These are phyloP conservation scores for Cnemophilus loriae DNA, from an alignment of 2,113 vertebrate species.

Conservation along the genomic window DNA sequence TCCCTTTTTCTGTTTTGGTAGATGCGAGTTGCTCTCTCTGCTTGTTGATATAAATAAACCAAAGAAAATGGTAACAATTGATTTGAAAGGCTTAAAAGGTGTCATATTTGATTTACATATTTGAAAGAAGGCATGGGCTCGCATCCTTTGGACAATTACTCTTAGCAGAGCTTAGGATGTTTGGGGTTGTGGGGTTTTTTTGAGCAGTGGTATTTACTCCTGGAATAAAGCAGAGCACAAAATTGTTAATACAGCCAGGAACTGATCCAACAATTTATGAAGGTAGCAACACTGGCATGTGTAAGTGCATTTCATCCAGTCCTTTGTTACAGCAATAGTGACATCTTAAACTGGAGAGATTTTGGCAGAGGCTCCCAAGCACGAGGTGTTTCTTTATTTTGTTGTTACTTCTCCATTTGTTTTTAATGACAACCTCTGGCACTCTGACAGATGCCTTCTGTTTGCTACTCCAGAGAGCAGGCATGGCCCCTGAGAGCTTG, in stretches of 20 bases:
- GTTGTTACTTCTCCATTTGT: conserved; percentile 28
- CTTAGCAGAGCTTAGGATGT: background rate
- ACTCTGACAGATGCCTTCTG: conserved; percentile 35
- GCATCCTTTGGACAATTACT: background rate
- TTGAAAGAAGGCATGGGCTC: background rate
- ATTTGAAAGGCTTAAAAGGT: background rate
- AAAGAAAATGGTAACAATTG: background rate
- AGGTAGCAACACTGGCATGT: background rate
- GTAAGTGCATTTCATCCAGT: background rate
- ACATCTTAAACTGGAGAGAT: background rate
- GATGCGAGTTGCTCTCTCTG: background rate
- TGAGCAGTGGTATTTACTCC: background rate
- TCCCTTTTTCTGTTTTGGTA: background rate
- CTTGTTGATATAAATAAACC: background rate
- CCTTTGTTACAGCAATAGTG: background rate
- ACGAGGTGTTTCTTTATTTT: background rate
- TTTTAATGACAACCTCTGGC: conserved; percentile 41
- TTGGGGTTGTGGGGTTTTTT: background rate
- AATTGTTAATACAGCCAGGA: background rate
- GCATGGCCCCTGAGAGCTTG: background rate
- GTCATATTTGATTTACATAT: background rate
- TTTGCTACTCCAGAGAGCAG: background rate
- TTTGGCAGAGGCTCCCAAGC: background rate
- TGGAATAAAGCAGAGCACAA: background rate
- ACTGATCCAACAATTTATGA: background rate